Base-by-base conservation (phyloP, 2,888 invertebrate species). In the Acleris sparsana region DNA sequence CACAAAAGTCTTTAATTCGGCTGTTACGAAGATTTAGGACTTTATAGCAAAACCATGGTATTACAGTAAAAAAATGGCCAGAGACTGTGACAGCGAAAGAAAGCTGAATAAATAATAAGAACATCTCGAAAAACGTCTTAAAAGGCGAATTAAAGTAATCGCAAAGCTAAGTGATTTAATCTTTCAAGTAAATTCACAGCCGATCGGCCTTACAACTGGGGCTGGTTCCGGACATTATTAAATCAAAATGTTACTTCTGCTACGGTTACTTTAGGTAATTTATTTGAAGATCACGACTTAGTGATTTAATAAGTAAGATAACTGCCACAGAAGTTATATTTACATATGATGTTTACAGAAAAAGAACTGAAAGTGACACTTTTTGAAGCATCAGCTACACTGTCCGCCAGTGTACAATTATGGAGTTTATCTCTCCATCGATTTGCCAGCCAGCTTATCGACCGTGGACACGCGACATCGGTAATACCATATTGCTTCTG, bases 401-500 rank as follows among this genome's bases (percentile, higher is more conserved):
- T 29, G 29, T 29, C 29, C 29, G 29, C 29, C 29, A 29, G 29
- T 29, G 29, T 29, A 29, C 29, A 33, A 33, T 33, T 9, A 33
- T 3, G 33, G 33, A 33, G 33, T 33, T 44, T 44, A 44, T 13
- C 33, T 1, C n/a, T 16, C 13, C 9, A 44, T 44, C 44, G n/a
- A 44, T 44, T n/a, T 44, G 13, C 44, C n/a, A n/a, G 5, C n/a
- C 6, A 13, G n/a, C n/a, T n/a, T 44, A 44, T 16, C n/a, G 5
- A n/a, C 20, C 20, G 51, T 20, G 11, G 13, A 9, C 44, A 51
- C 13, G 18, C 51, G 43, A 52, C 67, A 63, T 25, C 25, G 25
- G 25, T 25, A 25, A 25, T 6, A 76, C 75, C 63, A 73, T 75
- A 72, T 75, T 2, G 33, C 9, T n/a, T n/a, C 9, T 33, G 67